These are phyloP conservation scores for Melipona quadrifasciata DNA, from an alignment of 1,140 invertebrate species.

Conservation along the genomic window DNA sequence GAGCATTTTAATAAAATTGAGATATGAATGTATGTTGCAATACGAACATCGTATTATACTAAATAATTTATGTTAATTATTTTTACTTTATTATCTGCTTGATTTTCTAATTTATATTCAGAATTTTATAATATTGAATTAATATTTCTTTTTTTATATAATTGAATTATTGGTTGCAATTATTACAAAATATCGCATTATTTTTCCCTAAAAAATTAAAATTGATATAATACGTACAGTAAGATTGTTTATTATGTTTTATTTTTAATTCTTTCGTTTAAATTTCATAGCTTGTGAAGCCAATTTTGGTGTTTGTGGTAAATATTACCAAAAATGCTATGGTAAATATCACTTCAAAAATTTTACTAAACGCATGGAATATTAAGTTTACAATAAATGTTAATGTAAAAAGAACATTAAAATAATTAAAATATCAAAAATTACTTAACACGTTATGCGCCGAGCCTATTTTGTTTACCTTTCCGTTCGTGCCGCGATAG, in stretches of 20 bases:
- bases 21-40: conserved; percentile 34
- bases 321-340: not conserved
- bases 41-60: conserved; percentile 11
- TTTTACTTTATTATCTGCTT: conserved; percentile 2
- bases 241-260: not conserved
- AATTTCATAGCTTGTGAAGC: not conserved
- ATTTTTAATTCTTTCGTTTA: not conserved
- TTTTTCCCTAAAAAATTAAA: not conserved
- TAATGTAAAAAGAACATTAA: not conserved
- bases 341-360: not conserved
- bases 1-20: conserved; percentile 52
- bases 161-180: not conserved
- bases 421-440: not conserved
- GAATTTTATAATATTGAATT: not conserved
- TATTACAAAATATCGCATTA: not conserved
- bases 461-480: no score
- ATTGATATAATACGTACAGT: not conserved
- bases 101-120: not conserved
- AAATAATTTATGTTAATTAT: conserved; percentile 14
- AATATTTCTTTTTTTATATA: not conserved
- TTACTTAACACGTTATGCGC: not conserved
- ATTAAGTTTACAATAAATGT: not conserved
- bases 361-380: not conserved
- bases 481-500: no score
- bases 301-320: not conserved